Evolutionary conservation across 1,140 invertebrate genomes (phyloP).

Genomic region (Microplitis mediator): DNA sequence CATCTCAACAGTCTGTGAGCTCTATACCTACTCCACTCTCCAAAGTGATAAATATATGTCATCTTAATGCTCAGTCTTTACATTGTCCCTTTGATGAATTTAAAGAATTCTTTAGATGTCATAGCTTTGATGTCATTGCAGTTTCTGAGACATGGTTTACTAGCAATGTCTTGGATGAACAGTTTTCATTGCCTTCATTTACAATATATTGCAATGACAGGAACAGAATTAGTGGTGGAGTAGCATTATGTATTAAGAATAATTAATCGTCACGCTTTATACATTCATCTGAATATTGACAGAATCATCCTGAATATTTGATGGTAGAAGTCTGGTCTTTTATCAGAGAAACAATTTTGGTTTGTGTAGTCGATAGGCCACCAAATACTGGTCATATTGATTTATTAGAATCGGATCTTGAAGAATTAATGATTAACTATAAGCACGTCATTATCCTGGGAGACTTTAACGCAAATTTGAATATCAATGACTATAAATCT

Average conservation of each 20-base stretch:
- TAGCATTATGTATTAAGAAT: background rate
- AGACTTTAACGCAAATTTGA: background rate
- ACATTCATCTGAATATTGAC: background rate
- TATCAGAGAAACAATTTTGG: background rate
- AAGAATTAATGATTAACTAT: background rate
- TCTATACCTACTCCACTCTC: too few relatives aligned
- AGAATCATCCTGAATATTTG: background rate
- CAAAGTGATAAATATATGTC: background rate
- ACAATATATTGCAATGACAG: background rate
- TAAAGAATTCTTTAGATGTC: background rate
- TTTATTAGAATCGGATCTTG: constrained; percentile 2
- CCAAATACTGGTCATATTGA: background rate
- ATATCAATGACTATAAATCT: background rate
- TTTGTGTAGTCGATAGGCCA: constrained; percentile 18
- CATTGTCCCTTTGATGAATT: background rate
- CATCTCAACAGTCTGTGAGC: too few relatives aligned
- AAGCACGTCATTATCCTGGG: background rate
- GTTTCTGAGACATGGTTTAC: background rate
- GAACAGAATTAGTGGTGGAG: background rate
- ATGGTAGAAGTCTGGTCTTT: background rate
- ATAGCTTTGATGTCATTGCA: background rate
- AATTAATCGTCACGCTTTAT: background rate
- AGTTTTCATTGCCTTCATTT: background rate
- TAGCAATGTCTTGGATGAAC: background rate
- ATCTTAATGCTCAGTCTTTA: background rate